Conservation (phyloP, 2,888 invertebrate species). For the Oscheius sp. region DNA sequence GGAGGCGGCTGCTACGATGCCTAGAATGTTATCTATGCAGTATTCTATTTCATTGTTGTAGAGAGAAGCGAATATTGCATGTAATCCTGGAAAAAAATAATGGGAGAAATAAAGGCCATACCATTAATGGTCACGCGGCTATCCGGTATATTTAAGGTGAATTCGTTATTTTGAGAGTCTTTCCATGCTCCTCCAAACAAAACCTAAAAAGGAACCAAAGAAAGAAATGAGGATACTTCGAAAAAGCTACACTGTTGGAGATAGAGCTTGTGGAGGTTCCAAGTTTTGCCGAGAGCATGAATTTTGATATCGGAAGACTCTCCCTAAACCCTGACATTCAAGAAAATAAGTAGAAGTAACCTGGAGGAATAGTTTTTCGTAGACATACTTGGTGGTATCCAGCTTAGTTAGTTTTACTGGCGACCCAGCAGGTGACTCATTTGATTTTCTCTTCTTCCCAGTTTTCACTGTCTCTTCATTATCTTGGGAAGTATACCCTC, state of each 20-base stretch:
- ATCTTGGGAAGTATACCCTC: constrained; percentile 19
- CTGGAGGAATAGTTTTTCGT: constrained; percentile 76
- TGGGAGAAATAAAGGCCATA: constrained; percentile 1
- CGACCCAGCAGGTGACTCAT: background rate
- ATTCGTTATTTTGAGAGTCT: constrained; percentile 43
- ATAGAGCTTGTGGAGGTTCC: constrained; percentile 83
- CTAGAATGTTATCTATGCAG: constrained; percentile 50
- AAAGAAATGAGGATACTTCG: constrained; percentile 25
- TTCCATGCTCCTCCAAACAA: constrained; percentile 53
- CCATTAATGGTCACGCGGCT: constrained; percentile 52
- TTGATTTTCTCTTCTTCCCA: constrained; percentile 6
- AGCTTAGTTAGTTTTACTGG: constrained; percentile 68
- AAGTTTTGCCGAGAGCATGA: constrained; percentile 79
- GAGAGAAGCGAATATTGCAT: constrained; percentile 58
- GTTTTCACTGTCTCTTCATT: background rate
- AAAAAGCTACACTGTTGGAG: constrained; percentile 76
- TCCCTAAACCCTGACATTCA: constrained; percentile 74
- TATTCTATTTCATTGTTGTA: constrained; percentile 63
- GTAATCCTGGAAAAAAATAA: constrained; percentile 41
- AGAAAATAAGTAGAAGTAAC: constrained; percentile 62
- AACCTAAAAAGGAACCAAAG: constrained; percentile 26
- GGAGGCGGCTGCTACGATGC: constrained; percentile 56
- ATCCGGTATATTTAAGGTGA: constrained; percentile 52
- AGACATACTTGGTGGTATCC: constrained; percentile 82
- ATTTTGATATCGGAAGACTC: constrained; percentile 82